Evolutionary conservation across 1,140 invertebrate species (phyloP), one percentile per base, ranked within the genome.

Genomic region (Heterodera carotae): DNA sequence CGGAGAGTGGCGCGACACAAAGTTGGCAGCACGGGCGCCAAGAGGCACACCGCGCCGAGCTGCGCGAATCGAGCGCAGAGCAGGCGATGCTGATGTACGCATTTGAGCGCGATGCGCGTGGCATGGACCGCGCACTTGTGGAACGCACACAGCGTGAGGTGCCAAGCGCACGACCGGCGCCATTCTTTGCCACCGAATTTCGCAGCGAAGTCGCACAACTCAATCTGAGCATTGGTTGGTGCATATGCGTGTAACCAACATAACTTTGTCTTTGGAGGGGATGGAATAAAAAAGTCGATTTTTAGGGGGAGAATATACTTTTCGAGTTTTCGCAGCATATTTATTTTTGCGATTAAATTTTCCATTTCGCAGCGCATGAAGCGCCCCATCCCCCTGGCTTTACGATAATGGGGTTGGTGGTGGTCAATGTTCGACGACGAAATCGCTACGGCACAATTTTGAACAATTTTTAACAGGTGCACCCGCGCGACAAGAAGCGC

Each of bases 181-280:
- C 72, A 39, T 74, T 74, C 56, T 62, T 59, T 34, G 72, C 48
- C 33, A 62, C 72, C 15, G 72, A 74, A 62, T 74, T 74, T 34
- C 59, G n/a, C 39, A 56, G 39, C 33, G 69, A 77, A 25, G 33
- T 31, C 31, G 22, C 48, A 4, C 60, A 77, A 25, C 75, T 62
- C 7, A 76, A 68, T 27, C 43, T 77, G n/a, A 75, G 76, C 62
- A 76, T 74, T 62, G 72, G 72, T 74, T 10, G 29, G 43, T 29
- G 33, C 7, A n/a, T n/a, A 66, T 15, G 10, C 10, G 4, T 56
- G 48, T 56, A n/a, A n/a, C n/a, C n/a, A n/a, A n/a, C n/a, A n/a
- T n/a, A n/a, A n/a, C n/a, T n/a, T n/a, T n/a, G n/a, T n/a, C n/a
- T n/a, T n/a, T n/a, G n/a, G n/a, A n/a, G n/a, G n/a, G n/a, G n/a